phyloP scores from a whole-genome alignment of 2,888 invertebrate genomes.

The Keiferia lycopersicella region DNA sequence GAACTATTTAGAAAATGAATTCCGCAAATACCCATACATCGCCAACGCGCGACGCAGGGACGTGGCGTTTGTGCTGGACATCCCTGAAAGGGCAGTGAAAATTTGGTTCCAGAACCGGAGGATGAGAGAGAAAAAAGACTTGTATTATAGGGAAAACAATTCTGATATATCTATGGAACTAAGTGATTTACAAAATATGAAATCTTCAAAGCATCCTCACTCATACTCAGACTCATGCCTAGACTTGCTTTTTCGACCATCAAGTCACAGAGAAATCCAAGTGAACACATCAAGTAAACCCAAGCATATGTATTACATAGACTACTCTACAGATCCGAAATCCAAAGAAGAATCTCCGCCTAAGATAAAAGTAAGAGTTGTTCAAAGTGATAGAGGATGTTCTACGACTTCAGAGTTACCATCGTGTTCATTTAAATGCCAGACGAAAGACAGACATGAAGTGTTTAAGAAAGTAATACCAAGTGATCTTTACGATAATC shows the following conservation, averaged over 20 bases:
- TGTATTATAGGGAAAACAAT: conserved; percentile 32
- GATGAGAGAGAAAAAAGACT: conserved; percentile 87
- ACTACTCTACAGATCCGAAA: background rate
- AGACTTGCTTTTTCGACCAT: conserved; percentile 36
- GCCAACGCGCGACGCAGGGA: conserved; percentile 85
- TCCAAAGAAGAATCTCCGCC: background rate
- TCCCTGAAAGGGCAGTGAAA: conserved; percentile 89
- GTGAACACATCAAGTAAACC: background rate
- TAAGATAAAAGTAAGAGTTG: background rate
- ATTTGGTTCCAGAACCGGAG: conserved; percentile 93
- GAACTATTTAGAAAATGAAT: conserved; percentile 87
- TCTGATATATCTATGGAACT: conserved; percentile 50
- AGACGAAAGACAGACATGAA: background rate
- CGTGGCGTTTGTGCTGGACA: conserved; percentile 82
- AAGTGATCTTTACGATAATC: background rate
- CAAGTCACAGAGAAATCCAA: background rate
- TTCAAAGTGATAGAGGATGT: background rate
- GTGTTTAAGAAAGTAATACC: background rate
- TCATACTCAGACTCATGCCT: conserved; percentile 43
- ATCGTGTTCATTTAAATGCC: background rate
- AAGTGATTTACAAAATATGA: conserved; percentile 6
- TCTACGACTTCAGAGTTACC: background rate
- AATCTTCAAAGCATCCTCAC: conserved; percentile 44
- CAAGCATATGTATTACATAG: background rate
- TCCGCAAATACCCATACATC: conserved; percentile 85